A percentile compares a stretch with the other conserved stretches of the same genome.
Conservation (phyloP, 1,140 invertebrate genomes). For the Drosophila dunni region DNA sequence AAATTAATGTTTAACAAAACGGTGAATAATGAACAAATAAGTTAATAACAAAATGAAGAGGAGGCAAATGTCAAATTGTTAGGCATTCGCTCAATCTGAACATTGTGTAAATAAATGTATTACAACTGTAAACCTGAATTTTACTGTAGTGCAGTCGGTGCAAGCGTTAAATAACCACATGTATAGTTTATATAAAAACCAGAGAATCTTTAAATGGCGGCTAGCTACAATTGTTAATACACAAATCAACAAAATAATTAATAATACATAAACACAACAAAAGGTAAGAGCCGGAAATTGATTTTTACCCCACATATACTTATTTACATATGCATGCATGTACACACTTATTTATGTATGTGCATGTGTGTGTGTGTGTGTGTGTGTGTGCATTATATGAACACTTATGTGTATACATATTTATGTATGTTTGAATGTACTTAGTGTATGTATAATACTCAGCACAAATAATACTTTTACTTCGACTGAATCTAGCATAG, state of each 20-base stretch:
- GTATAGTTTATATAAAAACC: constrained; percentile 45
- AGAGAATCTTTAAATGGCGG: constrained; percentile 33
- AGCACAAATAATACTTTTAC: constrained; percentile 19
- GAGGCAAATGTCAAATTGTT: constrained; percentile 17
- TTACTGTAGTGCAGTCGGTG: constrained; percentile 35
- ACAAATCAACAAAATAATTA: constrained; percentile 25
- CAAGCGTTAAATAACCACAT: constrained; percentile 50
- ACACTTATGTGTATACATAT: constrained; percentile 2
- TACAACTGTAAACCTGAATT: constrained; percentile 47
- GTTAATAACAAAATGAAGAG: constrained; percentile 12
- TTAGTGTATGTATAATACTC: constrained; percentile 3
- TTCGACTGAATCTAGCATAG: neutral
- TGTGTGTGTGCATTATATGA: constrained; percentile 17
- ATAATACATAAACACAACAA: constrained; percentile 23
- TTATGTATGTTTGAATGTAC: constrained; percentile 6
- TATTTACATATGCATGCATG: constrained; percentile 12
- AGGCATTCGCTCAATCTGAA: constrained; percentile 19
- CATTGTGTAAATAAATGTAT: constrained; percentile 46
- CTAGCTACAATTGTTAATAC: constrained; percentile 48
- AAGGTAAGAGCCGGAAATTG: constrained; percentile 49
- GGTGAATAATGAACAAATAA: neutral
- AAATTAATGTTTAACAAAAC: neutral
- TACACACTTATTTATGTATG: constrained; percentile 8
- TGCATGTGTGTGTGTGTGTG: too few species aligned
- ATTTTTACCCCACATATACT: constrained; percentile 46